phyloP scores from a whole-genome alignment of 2,113 vertebrate species.

The Pangasianodon hypophthalmus region DNA sequence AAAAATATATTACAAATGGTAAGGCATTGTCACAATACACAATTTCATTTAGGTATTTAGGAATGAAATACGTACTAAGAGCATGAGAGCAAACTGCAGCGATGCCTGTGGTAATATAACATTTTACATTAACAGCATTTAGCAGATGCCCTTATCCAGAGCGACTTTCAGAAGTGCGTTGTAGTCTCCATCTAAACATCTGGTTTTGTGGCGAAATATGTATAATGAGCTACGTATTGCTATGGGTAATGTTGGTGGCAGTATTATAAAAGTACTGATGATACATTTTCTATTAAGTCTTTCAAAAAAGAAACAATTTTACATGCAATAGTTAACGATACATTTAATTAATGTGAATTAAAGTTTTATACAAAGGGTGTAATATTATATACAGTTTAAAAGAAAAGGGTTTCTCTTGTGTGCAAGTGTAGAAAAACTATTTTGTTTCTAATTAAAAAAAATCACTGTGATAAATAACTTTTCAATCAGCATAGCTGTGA shows the following conservation, averaged over 20 bases:
- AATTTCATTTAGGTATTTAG: background rate
- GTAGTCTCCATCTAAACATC: too few relatives aligned
- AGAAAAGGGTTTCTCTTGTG: background rate
- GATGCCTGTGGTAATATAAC: background rate
- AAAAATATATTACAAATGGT: background rate
- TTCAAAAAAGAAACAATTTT: too few relatives aligned
- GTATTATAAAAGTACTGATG: too few relatives aligned
- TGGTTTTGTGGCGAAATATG: too few relatives aligned
- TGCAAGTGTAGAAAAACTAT: background rate
- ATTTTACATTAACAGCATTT: background rate
- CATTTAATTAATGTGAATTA: too few relatives aligned
- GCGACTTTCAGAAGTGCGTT: too few relatives aligned
- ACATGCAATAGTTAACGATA: too few relatives aligned
- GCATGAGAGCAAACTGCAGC: background rate
- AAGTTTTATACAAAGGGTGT: too few relatives aligned
- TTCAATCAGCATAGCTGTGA: background rate
- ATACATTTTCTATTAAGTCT: too few relatives aligned
- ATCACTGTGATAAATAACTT: background rate
- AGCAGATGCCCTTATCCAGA: too few relatives aligned
- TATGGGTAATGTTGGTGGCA: too few relatives aligned
- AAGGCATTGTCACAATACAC: background rate
- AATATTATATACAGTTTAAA: background rate
- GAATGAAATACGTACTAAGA: background rate
- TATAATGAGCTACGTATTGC: too few relatives aligned
- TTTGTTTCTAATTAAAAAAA: background rate